phyloP scores from a whole-genome alignment of 2,888 invertebrate species.

The Brachypterus glaber region DNA sequence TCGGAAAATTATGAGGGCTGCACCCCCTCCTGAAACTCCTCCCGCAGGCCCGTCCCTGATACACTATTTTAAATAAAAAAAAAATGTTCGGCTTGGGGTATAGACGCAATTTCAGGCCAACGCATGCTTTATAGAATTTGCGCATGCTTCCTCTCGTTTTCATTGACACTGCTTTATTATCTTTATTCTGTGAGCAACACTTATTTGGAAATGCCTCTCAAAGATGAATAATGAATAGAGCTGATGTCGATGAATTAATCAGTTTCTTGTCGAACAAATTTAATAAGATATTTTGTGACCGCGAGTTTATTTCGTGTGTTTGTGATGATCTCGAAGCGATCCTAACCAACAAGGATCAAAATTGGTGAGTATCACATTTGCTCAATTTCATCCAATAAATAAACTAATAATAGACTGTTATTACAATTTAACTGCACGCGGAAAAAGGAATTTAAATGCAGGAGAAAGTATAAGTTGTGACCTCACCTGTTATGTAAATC shows the following conservation, averaged over 20 bases:
- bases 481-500: constrained; percentile 40
- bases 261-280: constrained; percentile 30
- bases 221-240: constrained; percentile 26
- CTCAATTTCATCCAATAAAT: too few species aligned
- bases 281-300: constrained; percentile 32
- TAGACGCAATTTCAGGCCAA: constrained; percentile 6
- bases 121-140: not conserved
- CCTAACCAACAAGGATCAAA: constrained; percentile 26
- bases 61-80: too few species aligned
- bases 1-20: too few species aligned
- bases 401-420: too few species aligned
- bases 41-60: too few species aligned
- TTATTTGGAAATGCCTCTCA: not conserved
- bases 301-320: constrained; percentile 32
- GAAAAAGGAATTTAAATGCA: constrained; percentile 31
- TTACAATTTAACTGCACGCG: constrained; percentile 23
- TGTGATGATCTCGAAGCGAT: constrained; percentile 29
- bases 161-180: not conserved
- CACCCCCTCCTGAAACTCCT: too few species aligned
- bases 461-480: constrained; percentile 38
- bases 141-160: constrained; percentile 4
- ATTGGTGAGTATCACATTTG: constrained; percentile 22
- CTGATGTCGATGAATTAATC: constrained; percentile 29
- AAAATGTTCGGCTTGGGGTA: too few species aligned
- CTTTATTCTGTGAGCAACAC: not conserved